Evolutionary conservation across 64 coral and sea anemone species (phyloP).

Genomic region (Stylophora pistillata): DNA sequence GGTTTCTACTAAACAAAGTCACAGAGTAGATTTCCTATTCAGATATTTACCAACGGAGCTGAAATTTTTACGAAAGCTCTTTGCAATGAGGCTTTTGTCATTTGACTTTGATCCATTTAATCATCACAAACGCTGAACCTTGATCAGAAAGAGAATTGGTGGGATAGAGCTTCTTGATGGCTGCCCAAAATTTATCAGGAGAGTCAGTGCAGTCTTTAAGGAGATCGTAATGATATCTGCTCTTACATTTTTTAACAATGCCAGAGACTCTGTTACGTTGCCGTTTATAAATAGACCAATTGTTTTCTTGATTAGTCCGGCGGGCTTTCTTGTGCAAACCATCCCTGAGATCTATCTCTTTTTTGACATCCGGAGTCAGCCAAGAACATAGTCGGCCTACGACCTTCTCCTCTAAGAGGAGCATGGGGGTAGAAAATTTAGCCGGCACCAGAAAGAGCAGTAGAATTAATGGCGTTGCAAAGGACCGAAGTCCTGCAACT

Average conservation of each 20-base stretch:
- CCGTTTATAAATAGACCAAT: conserved; percentile 64
- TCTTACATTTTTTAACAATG: conserved; percentile 58
- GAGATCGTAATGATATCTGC: conserved; percentile 44
- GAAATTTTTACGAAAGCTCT: too few relatives aligned
- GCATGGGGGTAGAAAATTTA: too few relatives aligned
- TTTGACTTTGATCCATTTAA: too few relatives aligned
- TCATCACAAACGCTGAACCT: not conserved
- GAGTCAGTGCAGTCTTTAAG: conserved; percentile 55
- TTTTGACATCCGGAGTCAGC: conserved; percentile 55
- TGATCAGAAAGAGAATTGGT: conserved; percentile 15
- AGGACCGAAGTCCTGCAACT: too few relatives aligned
- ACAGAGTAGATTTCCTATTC: not conserved
- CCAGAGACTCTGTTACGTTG: conserved; percentile 57
- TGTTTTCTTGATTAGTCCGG: conserved; percentile 41
- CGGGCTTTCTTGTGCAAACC: conserved; percentile 40
- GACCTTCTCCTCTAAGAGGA: conserved; percentile 43
- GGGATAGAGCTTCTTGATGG: conserved; percentile 62
- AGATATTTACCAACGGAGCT: too few relatives aligned
- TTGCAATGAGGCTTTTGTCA: too few relatives aligned
- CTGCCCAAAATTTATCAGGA: conserved; percentile 60
- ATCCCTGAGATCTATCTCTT: conserved; percentile 47
- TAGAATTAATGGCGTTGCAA: too few relatives aligned
- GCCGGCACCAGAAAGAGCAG: too few relatives aligned
- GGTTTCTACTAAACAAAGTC: not conserved
- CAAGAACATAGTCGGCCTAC: conserved; percentile 42